These are phyloP conservation scores for Trigoniulus corallinus DNA, from an alignment of 1,140 invertebrate species.

Conservation along the genomic window DNA sequence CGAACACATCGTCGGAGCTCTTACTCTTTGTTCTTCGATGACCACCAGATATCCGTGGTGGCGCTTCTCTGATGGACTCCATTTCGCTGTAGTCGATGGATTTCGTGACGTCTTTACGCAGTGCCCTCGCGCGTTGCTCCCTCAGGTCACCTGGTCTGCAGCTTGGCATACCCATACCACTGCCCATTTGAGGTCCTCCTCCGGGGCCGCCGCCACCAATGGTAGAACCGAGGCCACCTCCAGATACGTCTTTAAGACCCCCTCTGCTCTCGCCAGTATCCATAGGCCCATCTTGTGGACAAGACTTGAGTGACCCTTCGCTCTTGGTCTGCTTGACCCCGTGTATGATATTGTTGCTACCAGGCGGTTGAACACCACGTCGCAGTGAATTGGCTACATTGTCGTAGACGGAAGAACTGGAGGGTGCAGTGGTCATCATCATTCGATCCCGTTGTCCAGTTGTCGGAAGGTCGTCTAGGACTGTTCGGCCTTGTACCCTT, in stretches of 20 bases:
- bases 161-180: neutral
- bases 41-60: neutral
- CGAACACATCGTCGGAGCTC: slow-evolving; percentile 69
- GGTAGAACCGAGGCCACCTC: too few species aligned
- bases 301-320: neutral
- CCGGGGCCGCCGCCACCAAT: neutral
- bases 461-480: slow-evolving; percentile 13
- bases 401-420: slow-evolving; percentile 75
- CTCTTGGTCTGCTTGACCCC: neutral
- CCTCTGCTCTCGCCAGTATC: slow-evolving; percentile 2
- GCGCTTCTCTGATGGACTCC: slow-evolving; percentile 33
- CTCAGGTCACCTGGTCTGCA: neutral
- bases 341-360: slow-evolving; percentile 4
- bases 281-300: too few species aligned
- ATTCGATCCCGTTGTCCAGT: slow-evolving; percentile 8
- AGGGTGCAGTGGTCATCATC: slow-evolving; percentile 38
- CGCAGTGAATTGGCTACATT: slow-evolving; percentile 39
- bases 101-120: slow-evolving; percentile 28
- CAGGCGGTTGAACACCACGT: slow-evolving; percentile 16
- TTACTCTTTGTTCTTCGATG: slow-evolving; percentile 52
- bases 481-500: slow-evolving; percentile 13
- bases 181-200: slow-evolving; percentile 2
- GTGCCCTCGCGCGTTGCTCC: neutral
- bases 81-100: slow-evolving; percentile 58
- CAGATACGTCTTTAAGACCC: slow-evolving; percentile 1